These are phyloP conservation scores for Eumaeus atala DNA, from an alignment of 1,140 invertebrate genomes.

Conservation along the genomic window DNA sequence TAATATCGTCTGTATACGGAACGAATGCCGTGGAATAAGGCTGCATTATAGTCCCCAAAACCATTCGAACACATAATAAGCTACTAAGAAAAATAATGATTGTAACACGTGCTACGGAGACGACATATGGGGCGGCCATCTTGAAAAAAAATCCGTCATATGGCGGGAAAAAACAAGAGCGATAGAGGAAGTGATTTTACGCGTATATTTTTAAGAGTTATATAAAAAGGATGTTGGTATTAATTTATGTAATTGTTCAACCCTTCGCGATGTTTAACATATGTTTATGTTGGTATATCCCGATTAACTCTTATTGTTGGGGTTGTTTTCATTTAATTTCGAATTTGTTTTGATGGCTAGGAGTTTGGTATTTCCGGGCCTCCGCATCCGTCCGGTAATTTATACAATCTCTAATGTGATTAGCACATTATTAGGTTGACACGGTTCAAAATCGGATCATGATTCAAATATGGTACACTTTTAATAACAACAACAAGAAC, in stretches of 20 bases:
- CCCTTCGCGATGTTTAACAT: slow-evolving; percentile 55
- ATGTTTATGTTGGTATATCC: slow-evolving; percentile 40
- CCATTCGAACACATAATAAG: slow-evolving; percentile 11
- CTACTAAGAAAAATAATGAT: slow-evolving; percentile 18
- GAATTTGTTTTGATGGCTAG: slow-evolving; percentile 64
- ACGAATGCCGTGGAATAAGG: neutral
- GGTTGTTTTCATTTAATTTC: slow-evolving; percentile 55
- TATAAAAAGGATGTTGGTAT: slow-evolving; percentile 60
- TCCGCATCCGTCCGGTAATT: slow-evolving; percentile 30
- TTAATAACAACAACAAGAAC: no score
- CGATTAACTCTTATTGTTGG: slow-evolving; percentile 50
- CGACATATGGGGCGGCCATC: slow-evolving; percentile 55
- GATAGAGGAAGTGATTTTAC: slow-evolving; percentile 69
- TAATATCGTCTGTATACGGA: no score
- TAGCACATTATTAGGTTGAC: no score
- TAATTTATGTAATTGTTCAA: slow-evolving; percentile 68
- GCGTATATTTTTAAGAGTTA: slow-evolving; percentile 48
- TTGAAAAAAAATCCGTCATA: slow-evolving; percentile 55
- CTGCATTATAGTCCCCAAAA: neutral
- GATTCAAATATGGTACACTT: no score
- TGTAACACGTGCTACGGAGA: slow-evolving; percentile 36
- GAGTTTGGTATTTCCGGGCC: slow-evolving; percentile 43
- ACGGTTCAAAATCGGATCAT: no score
- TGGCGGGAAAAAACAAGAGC: slow-evolving; percentile 58
- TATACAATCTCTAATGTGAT: no score